A percentile compares a stretch with the other conserved stretches of the same genome.
These are phyloP conservation scores for Oligia fasciuncula DNA, from an alignment of 2,888 invertebrate genomes.

Conservation along the genomic window DNA sequence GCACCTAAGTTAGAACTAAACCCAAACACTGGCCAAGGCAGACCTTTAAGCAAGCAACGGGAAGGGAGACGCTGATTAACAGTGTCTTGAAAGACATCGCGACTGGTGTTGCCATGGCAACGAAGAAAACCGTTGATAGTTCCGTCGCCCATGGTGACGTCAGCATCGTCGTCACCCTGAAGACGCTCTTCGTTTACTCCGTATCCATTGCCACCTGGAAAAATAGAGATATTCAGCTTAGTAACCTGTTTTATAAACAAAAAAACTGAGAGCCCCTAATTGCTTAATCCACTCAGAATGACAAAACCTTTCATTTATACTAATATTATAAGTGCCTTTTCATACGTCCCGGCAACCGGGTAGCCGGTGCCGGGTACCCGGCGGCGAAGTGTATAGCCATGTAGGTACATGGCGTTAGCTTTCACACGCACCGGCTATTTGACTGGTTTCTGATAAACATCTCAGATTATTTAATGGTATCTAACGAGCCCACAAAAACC, in stretches of 20 bases:
- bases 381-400: no score
- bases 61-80: conserved; percentile 66
- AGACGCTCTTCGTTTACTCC: conserved; percentile 81
- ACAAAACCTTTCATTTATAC: background rate
- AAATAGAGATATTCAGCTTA: conserved; percentile 22
- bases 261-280: background rate
- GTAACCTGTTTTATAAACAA: background rate
- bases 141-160: conserved; percentile 25
- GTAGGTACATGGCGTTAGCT: no score
- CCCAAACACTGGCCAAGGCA: conserved; percentile 85
- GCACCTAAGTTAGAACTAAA: conserved; percentile 9
- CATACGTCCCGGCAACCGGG: no score
- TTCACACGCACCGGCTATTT: no score
- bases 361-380: no score
- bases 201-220: conserved; percentile 89
- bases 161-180: conserved; percentile 58
- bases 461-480: no score
- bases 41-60: conserved; percentile 71
- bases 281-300: background rate
- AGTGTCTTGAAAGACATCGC: conserved; percentile 33
- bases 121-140: background rate
- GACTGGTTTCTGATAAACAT: no score
- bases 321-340: no score
- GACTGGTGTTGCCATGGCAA: conserved; percentile 26
- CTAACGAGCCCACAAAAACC: no score